Conservation (phyloP, 2,113 vertebrate genomes). For the Conger conger region DNA sequence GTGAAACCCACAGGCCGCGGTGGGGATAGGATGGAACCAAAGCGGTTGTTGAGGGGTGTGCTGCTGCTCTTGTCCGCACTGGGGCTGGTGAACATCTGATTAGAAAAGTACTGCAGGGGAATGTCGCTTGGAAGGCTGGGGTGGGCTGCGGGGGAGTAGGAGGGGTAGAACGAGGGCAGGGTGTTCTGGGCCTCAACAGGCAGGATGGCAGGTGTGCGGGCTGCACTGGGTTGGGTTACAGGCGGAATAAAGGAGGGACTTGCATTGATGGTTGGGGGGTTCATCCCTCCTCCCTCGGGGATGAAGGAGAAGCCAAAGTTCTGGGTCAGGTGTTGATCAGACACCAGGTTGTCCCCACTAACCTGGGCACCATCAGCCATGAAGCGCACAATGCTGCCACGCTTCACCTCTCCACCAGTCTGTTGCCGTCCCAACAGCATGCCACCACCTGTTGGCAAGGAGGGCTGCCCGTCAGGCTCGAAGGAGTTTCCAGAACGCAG, state of each 20-base stretch:
- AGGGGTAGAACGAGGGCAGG: constrained; percentile 90
- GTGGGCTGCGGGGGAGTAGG: constrained; percentile 95
- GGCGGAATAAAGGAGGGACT: constrained; percentile 94
- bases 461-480: constrained; percentile 84
- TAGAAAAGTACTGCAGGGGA: constrained; percentile 93
- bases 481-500: constrained; percentile 84
- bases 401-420: constrained; percentile 74
- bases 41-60: constrained; percentile 88
- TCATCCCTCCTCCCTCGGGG: constrained; percentile 89
- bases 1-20: constrained; percentile 93
- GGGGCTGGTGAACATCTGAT: constrained; percentile 97
- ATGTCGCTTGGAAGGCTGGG: constrained; percentile 93
- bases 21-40: constrained; percentile 96
- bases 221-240: constrained; percentile 83
- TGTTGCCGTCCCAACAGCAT: constrained; percentile 90
- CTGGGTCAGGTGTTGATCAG: constrained; percentile 91
- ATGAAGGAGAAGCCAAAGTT: constrained; percentile 97
- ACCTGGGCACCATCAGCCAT: constrained; percentile 89
- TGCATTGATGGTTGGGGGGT: constrained; percentile 87
- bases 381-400: constrained; percentile 90
- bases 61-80: constrained; percentile 83
- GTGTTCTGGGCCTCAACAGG: constrained; percentile 94
- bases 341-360: constrained; percentile 76
- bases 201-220: constrained; percentile 87
- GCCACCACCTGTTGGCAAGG: constrained; percentile 77